Evolutionary conservation across 2,888 invertebrate genomes (phyloP).

Genomic region (Hirtodrosophila histrioides): DNA sequence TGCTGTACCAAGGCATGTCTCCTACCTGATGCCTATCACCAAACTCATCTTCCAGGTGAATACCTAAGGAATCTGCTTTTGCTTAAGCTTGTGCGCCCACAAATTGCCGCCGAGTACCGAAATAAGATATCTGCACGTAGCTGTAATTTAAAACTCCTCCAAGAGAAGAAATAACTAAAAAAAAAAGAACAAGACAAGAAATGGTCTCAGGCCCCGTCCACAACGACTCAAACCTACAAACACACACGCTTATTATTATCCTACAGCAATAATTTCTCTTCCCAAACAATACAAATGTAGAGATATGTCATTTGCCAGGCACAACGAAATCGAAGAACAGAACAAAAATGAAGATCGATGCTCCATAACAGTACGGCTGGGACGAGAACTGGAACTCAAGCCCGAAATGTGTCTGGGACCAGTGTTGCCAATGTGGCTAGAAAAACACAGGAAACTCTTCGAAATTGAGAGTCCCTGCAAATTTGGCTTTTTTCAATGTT

Average conservation of each 20-base stretch:
- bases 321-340: constrained; percentile 65
- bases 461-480: no score
- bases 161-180: constrained; percentile 35
- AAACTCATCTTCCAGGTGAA: constrained; percentile 60
- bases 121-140: constrained; percentile 80
- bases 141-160: constrained; percentile 75
- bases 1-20: constrained; percentile 25
- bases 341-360: constrained; percentile 72
- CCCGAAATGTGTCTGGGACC: no score
- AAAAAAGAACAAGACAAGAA: constrained; percentile 29
- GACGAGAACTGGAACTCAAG: constrained; percentile 37
- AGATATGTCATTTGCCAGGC: constrained; percentile 76
- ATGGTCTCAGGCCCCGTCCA: constrained; percentile 44
- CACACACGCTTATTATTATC: constrained; percentile 56
- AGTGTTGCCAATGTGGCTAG: background rate
- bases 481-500: no score
- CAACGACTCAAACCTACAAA: constrained; percentile 29
- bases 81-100: constrained; percentile 56
- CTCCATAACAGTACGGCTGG: constrained; percentile 58
- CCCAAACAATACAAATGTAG: constrained; percentile 63
- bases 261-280: constrained; percentile 73
- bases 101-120: constrained; percentile 54
- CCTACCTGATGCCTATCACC: constrained; percentile 59
- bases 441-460: no score
- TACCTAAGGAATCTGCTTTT: constrained; percentile 26